phyloP scores from a whole-genome alignment of 2,797 vertebrate genomes.

The Lagorchestes hirsutus region DNA sequence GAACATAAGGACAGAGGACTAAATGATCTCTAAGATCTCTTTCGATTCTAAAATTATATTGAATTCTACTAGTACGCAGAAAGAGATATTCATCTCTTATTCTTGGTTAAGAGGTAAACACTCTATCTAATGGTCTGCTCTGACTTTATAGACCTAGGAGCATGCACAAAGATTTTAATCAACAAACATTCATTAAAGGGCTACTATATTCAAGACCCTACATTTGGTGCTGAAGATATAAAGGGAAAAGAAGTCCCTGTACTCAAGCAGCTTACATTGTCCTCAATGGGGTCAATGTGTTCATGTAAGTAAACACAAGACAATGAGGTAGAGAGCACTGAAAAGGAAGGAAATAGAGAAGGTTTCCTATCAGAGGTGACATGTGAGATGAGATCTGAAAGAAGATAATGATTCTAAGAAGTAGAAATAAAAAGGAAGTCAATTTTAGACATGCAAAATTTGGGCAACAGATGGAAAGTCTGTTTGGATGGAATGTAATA shows the following conservation, averaged over 20 bases:
- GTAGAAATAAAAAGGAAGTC: neutral
- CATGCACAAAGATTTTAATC: neutral
- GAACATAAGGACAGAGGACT: constrained; percentile 33
- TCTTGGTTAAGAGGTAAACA: constrained; percentile 27
- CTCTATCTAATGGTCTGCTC: neutral
- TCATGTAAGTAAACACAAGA: neutral
- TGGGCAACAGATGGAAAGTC: neutral
- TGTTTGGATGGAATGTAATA: neutral
- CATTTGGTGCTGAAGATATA: neutral
- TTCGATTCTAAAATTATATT: constrained; percentile 6
- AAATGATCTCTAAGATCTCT: neutral
- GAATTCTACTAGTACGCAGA: constrained; percentile 3
- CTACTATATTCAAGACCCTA: neutral
- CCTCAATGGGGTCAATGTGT: neutral
- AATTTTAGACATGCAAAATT: neutral
- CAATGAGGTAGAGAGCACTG: neutral
- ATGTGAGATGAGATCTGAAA: neutral
- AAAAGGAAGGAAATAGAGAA: neutral
- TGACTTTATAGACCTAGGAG: neutral
- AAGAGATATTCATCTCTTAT: neutral
- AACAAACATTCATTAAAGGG: neutral
- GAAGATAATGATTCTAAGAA: neutral
- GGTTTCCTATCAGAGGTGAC: neutral
- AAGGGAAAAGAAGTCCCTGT: neutral
- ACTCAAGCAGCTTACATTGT: neutral